A percentile compares a stretch with the other conserved stretches of the same genome.
Evolutionary conservation across 2,113 vertebrate species (phyloP).

Genomic region (Beaufortia kweichowensis): DNA sequence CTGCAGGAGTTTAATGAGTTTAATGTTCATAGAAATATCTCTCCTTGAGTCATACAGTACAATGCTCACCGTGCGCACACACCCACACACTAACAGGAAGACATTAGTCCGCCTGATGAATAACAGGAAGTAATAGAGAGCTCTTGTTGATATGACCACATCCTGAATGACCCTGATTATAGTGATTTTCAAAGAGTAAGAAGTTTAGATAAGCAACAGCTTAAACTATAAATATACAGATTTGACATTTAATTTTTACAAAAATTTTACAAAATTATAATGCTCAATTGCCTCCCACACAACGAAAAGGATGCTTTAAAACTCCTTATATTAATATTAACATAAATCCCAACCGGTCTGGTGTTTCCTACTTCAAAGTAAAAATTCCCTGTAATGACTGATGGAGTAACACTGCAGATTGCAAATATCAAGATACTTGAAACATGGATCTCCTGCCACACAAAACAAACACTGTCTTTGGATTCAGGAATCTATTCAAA

Average conservation of each 20-base stretch:
- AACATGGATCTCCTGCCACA: not conserved
- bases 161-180: slow-evolving; percentile 38
- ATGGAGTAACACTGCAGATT: not conserved
- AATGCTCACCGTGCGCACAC: not conserved
- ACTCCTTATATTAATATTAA: too few relatives aligned
- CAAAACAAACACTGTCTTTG: not conserved
- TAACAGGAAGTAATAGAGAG: slow-evolving; percentile 48
- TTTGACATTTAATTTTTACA: too few relatives aligned
- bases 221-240: not conserved
- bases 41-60: not conserved
- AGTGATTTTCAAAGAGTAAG: not conserved
- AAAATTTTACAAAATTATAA: too few relatives aligned
- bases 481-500: not conserved
- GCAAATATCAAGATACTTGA: not conserved
- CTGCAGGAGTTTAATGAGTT: not conserved
- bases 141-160: slow-evolving; percentile 37
- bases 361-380: too few relatives aligned
- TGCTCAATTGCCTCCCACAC: too few relatives aligned
- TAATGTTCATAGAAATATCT: not conserved
- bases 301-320: too few relatives aligned
- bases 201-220: not conserved
- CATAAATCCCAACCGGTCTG: too few relatives aligned
- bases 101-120: slow-evolving; percentile 41
- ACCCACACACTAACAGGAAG: slow-evolving; percentile 27
- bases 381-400: not conserved